Evolutionary conservation across 2,113 vertebrate genomes (phyloP).

Genomic region (Toxotes chatareus): DNA sequence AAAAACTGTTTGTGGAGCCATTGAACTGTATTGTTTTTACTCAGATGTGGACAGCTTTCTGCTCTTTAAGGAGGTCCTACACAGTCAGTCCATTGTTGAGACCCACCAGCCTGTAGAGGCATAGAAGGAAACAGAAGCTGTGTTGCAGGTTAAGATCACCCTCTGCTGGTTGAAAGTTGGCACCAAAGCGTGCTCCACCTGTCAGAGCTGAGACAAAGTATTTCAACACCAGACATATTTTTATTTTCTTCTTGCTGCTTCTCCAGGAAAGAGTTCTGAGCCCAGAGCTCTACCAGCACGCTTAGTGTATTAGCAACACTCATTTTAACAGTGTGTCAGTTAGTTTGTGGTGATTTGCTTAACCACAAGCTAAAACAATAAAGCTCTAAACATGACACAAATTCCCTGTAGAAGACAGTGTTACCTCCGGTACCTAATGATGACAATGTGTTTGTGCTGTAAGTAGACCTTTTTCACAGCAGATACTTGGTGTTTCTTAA

Average conservation of each 20-base stretch:
- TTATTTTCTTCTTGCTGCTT: neutral
- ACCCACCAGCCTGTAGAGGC: neutral
- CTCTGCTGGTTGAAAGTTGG: conserved; percentile 60
- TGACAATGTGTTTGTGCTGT: no score
- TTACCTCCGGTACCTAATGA: no score
- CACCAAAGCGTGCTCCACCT: conserved; percentile 11
- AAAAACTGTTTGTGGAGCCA: neutral
- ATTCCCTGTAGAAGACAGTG: no score
- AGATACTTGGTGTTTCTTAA: no score
- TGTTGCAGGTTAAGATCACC: conserved; percentile 27
- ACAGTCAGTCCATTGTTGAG: neutral
- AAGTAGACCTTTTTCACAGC: no score
- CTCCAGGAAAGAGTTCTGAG: neutral
- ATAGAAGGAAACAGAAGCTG: neutral
- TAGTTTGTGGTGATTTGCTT: no score
- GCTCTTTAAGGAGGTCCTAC: neutral
- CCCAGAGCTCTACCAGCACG: no score
- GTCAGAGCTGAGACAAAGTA: conserved; percentile 1
- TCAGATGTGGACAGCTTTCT: neutral
- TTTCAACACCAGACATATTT: neutral
- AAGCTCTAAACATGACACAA: no score
- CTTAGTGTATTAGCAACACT: no score
- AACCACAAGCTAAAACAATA: no score
- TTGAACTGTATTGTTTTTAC: neutral
- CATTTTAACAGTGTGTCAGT: no score